phyloP scores from a whole-genome alignment of 2,113 vertebrate species.

The Calonectris borealis region DNA sequence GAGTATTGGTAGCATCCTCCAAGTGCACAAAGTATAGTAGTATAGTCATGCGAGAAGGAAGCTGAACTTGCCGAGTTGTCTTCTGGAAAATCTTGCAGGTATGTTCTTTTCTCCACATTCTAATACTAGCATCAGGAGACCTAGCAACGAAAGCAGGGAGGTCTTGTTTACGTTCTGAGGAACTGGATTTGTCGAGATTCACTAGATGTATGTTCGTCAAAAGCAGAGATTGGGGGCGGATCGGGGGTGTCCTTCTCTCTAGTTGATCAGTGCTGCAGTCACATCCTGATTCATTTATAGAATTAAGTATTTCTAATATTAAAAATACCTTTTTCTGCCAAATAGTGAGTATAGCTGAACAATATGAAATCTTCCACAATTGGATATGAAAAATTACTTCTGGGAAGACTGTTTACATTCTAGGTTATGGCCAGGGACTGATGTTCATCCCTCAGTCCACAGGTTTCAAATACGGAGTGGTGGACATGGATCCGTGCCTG shows the following conservation, averaged over 20 bases:
- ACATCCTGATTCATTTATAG: neutral
- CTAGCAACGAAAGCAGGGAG: neutral
- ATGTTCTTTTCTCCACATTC: neutral
- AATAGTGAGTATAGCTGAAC: neutral
- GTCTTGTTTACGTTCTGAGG: no score
- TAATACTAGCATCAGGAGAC: neutral
- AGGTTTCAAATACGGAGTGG: neutral
- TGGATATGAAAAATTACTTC: neutral
- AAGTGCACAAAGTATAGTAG: neutral
- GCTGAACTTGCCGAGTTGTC: neutral
- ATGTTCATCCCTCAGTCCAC: neutral
- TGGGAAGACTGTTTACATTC: neutral
- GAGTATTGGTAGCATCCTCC: neutral
- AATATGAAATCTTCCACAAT: neutral
- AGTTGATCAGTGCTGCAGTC: neutral
- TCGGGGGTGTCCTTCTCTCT: neutral
- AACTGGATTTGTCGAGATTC: neutral
- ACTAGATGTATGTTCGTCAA: neutral
- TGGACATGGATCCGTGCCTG: neutral
- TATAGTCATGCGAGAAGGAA: neutral
- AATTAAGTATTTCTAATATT: neutral
- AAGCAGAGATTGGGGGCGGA: neutral
- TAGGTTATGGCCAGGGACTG: neutral
- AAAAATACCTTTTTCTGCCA: neutral
- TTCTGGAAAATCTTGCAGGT: neutral